Conservation (phyloP, 2,797 vertebrate genomes). For the Aldrovandia affinis region DNA sequence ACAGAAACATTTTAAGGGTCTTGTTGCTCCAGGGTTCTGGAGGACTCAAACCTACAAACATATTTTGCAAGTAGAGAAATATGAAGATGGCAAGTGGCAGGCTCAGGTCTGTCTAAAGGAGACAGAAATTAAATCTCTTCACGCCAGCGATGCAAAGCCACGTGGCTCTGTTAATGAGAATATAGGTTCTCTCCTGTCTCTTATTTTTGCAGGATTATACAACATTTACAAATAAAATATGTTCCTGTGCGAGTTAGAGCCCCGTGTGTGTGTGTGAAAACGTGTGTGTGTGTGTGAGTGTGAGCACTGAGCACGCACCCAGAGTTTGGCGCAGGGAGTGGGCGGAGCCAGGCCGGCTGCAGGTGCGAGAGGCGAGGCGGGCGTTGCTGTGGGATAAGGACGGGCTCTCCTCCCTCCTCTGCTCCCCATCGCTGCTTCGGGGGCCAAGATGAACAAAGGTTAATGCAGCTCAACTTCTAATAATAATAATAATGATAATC, state of each 20-base stretch:
- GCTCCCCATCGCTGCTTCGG: constrained; percentile 47
- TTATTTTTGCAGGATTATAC: not conserved
- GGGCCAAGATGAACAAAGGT: too few relatives aligned
- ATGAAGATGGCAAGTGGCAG: not conserved
- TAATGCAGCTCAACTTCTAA: too few relatives aligned
- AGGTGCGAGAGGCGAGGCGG: constrained; percentile 62
- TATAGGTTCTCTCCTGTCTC: not conserved
- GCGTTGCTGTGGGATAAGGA: constrained; percentile 54
- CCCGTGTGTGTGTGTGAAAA: not conserved
- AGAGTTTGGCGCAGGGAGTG: constrained; percentile 68
- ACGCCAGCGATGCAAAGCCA: constrained; percentile 26
- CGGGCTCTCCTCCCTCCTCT: constrained; percentile 55
- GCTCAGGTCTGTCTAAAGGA: constrained; percentile 12
- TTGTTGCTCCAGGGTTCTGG: constrained; percentile 33
- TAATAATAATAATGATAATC: too few relatives aligned
- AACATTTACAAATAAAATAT: not conserved
- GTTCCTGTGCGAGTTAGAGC: constrained; percentile 4
- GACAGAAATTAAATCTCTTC: constrained; percentile 54
- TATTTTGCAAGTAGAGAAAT: constrained; percentile 16
- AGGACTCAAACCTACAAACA: constrained; percentile 19
- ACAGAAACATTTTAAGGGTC: not conserved
- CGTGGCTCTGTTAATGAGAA: constrained; percentile 25
- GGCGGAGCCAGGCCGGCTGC: constrained; percentile 68
- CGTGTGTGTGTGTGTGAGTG: not conserved
- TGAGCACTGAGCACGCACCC: constrained; percentile 61